Evolutionary conservation across 2,888 invertebrate species (phyloP), one percentile per base, ranked within the genome.

Genomic region (Ligdia adustata): DNA sequence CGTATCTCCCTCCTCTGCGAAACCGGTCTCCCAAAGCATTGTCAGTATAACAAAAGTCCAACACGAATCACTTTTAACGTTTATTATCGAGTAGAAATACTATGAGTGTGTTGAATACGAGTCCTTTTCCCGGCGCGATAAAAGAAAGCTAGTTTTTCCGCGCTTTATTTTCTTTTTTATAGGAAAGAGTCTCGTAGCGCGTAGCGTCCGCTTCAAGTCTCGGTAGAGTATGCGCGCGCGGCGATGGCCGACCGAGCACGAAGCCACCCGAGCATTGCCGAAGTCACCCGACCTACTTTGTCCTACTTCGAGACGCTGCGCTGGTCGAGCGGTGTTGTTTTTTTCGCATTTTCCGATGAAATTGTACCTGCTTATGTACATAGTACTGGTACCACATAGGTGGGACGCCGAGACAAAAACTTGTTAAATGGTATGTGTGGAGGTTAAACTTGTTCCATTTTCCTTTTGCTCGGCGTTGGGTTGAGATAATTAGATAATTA

Each of bases 281-380:
- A 84, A 71, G 69, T 56, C 62, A 67, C 56, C 82, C 89, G 89
- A 89, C 89, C 90, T 79, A 89, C 87, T 83, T 90, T 73, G 79
- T 71, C 67, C 77, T 78, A 82, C 85, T 77, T 80, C 75, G 82
- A 81, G 84, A 78, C 79, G 81, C 72, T 73, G 78, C n/a, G n/a
- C n/a, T 70, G 80, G 82, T 73, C 79, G 73, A 75, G 74, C 75
- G 70, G 73, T 67, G 75, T 72, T 82, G 85, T 82, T 79, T 87
- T 83, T 87, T 85, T 83, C 74, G 67, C 79, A 85, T 88, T 89
- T 89, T 88, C 87, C 86, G 77, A 81, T 83, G 82, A 87, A 87
- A 82, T 79, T 73, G 73, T 72, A 72, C 70, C 63, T 62, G 62
- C 56, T 50, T 59, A 60, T 55, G 53, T 57, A 52, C 56, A 24